Percentiles rank a stretch among this genome's conserved stretches.
These are phyloP conservation scores for Coilia nasus DNA, from an alignment of 2,797 vertebrate genomes.

Conservation along the genomic window DNA sequence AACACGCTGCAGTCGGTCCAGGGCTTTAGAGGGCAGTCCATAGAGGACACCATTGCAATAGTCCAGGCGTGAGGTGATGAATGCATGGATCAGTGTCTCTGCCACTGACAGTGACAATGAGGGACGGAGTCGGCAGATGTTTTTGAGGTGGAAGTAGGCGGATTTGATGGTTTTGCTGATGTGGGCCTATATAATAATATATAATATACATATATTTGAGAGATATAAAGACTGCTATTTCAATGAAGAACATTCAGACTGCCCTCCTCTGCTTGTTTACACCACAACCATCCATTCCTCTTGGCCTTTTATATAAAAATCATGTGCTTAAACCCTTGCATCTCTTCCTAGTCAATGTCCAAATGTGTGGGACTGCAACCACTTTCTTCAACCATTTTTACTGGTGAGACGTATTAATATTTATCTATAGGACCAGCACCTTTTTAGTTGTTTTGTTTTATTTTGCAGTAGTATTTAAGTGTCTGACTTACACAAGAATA, in stretches of 20 bases:
- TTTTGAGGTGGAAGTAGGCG: too few species aligned
- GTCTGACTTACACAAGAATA: neutral
- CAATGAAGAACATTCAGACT: constrained; percentile 50
- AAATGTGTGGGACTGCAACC: neutral
- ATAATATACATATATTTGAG: constrained; percentile 3
- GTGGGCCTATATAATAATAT: too few species aligned
- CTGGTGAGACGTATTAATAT: neutral
- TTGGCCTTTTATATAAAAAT: constrained; percentile 26
- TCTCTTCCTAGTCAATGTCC: neutral
- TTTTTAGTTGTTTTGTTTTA: neutral
- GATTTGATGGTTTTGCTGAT: too few species aligned
- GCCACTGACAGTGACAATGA: too few species aligned
- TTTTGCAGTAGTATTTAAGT: neutral
- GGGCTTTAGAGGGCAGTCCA: too few species aligned
- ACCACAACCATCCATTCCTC: neutral
- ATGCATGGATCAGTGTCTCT: too few species aligned
- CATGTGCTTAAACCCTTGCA: neutral
- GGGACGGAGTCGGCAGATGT: too few species aligned
- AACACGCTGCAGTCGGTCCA: too few species aligned
- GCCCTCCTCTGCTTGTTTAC: neutral
- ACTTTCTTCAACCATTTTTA: neutral
- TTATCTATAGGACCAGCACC: neutral
- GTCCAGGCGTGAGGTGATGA: too few species aligned
- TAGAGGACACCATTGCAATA: too few species aligned
- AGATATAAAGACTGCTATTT: constrained; percentile 48